phyloP scores from a whole-genome alignment of 2,113 vertebrate genomes.

The Haliaeetus leucogaster region DNA sequence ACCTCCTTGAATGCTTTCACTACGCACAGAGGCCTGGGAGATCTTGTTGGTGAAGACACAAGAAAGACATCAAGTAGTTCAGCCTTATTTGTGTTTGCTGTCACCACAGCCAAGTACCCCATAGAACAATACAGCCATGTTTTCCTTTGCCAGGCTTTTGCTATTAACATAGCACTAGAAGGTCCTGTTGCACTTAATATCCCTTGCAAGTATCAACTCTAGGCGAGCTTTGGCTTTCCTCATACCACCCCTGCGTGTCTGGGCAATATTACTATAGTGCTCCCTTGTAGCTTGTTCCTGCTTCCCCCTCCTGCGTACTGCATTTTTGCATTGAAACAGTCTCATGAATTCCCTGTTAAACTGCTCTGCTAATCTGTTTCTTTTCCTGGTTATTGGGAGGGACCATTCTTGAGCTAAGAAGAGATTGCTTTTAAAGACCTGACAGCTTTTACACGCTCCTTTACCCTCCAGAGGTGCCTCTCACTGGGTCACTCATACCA shows the following conservation, averaged over 20 bases:
- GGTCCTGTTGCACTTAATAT: not conserved
- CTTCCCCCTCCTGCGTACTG: accelerated
- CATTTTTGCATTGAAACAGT: not conserved
- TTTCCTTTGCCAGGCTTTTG: not conserved
- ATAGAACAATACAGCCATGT: not conserved
- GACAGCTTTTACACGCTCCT: not conserved
- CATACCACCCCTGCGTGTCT: not conserved
- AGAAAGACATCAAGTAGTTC: not conserved
- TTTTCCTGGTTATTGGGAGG: not conserved
- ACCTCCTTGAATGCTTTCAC: not conserved
- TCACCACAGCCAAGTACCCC: not conserved
- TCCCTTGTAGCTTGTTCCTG: not conserved
- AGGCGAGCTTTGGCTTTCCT: not conserved
- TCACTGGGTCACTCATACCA: not conserved
- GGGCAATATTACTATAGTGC: not conserved
- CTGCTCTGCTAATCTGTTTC: not conserved
- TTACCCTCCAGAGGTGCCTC: not conserved
- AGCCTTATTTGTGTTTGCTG: not conserved
- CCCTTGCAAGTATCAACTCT: not conserved
- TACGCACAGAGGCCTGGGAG: not conserved
- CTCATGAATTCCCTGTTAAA: not conserved
- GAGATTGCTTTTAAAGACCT: not conserved
- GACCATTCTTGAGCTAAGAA: not conserved
- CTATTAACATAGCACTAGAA: not conserved
- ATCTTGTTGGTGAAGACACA: not conserved